Evolutionary conservation across 2,797 vertebrate genomes (phyloP).

Genomic region (Alauda arvensis): DNA sequence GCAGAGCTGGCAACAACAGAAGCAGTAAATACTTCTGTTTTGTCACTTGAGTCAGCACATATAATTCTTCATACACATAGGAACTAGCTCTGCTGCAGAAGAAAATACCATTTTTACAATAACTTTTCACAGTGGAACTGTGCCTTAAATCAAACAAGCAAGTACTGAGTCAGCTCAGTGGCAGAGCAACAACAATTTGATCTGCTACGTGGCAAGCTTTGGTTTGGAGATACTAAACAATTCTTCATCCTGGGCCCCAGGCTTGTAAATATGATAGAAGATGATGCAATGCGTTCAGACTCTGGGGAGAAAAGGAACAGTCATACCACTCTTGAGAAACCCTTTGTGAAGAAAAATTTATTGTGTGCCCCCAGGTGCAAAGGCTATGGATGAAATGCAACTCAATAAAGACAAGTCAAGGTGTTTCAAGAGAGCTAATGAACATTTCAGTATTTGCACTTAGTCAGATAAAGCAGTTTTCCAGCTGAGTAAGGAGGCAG

Average conservation of each 20-base stretch:
- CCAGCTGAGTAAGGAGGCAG: slow-evolving; percentile 17
- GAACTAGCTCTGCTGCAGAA: slow-evolving; percentile 36
- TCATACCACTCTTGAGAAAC: slow-evolving; percentile 51
- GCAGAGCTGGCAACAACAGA: slow-evolving; percentile 3
- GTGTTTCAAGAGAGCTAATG: slow-evolving; percentile 43
- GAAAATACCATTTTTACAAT: slow-evolving; percentile 53
- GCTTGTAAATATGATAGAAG: slow-evolving; percentile 38
- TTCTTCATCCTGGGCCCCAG: slow-evolving; percentile 41
- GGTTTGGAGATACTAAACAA: slow-evolving; percentile 53
- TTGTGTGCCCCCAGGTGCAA: slow-evolving; percentile 46
- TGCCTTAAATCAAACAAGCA: slow-evolving; percentile 61
- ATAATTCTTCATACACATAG: slow-evolving; percentile 19
- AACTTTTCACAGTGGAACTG: slow-evolving; percentile 36
- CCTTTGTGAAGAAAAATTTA: slow-evolving; percentile 60
- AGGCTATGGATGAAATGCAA: slow-evolving; percentile 49
- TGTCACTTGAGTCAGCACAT: slow-evolving; percentile 42
- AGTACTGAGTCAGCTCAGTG: slow-evolving; percentile 53
- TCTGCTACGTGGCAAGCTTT: slow-evolving; percentile 51
- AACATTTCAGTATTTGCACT: slow-evolving; percentile 34
- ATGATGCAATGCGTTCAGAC: slow-evolving; percentile 16
- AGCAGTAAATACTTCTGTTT: slow-evolving; percentile 41
- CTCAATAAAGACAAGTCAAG: slow-evolving; percentile 54
- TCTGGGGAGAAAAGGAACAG: slow-evolving; percentile 40
- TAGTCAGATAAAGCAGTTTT: slow-evolving; percentile 34
- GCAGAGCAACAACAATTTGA: slow-evolving; percentile 58